phyloP scores from a whole-genome alignment of 23 tunicate species.

The Ciona savignyi region DNA sequence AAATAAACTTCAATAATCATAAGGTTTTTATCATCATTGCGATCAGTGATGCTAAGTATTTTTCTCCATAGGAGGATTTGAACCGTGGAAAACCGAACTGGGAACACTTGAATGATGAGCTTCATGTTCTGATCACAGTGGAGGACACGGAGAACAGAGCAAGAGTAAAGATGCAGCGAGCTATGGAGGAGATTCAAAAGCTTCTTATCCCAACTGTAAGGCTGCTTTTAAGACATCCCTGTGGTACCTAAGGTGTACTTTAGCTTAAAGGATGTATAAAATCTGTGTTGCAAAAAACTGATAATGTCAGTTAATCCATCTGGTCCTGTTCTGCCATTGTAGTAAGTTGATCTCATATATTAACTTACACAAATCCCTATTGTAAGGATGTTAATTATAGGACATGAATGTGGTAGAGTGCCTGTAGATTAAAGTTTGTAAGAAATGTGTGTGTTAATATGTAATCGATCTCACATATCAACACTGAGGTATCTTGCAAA shows the following conservation, averaged over 20 bases:
- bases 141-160: conserved; percentile 99
- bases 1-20: too few relatives aligned
- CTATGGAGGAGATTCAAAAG: conserved; percentile 89
- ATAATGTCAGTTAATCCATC: background rate
- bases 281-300: background rate
- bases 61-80: conserved; percentile 76
- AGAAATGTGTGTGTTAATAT: too few relatives aligned
- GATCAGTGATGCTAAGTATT: background rate
- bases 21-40: too few relatives aligned
- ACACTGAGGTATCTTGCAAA: too few relatives aligned
- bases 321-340: background rate
- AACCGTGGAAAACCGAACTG: conserved; percentile 98
- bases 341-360: background rate
- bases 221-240: background rate
- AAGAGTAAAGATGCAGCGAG: conserved; percentile 79
- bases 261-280: background rate
- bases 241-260: background rate
- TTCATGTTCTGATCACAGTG: conserved; percentile 96
- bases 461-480: too few relatives aligned
- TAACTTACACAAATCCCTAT: too few relatives aligned
- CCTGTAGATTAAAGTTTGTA: too few relatives aligned
- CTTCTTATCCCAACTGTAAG: conserved; percentile 94
- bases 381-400: too few relatives aligned
- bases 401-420: too few relatives aligned
- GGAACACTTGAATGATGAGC: conserved; percentile 97